A percentile compares a stretch with the other conserved stretches of the same genome.
Evolutionary conservation across 2,888 invertebrate genomes (phyloP).

Genomic region (Coelinius sp.): DNA sequence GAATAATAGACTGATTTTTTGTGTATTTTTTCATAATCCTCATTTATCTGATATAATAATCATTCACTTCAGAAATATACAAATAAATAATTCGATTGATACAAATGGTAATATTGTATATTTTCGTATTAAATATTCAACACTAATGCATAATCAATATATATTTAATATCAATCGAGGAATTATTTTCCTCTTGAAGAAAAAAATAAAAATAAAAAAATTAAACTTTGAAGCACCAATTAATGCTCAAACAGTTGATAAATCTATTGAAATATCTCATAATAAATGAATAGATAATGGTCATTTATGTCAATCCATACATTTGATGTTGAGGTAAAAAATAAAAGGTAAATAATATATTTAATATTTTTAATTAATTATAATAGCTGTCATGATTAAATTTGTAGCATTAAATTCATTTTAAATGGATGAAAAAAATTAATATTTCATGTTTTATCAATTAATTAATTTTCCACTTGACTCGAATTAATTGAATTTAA

Average conservation of each 20-base stretch:
- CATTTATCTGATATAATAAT: neutral
- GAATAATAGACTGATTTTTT: constrained; percentile 21
- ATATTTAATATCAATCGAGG: constrained; percentile 25
- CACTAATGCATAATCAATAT: neutral
- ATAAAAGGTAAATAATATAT: neutral
- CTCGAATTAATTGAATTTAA: too few species aligned
- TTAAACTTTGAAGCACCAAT: constrained; percentile 14
- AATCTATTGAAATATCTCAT: constrained; percentile 49
- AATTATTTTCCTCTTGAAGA: neutral
- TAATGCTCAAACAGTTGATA: constrained; percentile 46
- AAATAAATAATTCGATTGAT: constrained; percentile 37
- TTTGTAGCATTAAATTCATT: neutral
- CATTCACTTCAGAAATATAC: constrained; percentile 23
- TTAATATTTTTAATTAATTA: neutral
- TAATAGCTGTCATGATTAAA: neutral
- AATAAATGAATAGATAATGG: constrained; percentile 62
- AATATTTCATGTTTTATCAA: neutral
- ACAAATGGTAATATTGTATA: constrained; percentile 42
- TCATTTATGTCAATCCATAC: constrained; percentile 31
- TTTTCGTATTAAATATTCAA: constrained; percentile 44
- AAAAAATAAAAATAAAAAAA: constrained; percentile 19
- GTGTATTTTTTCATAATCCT: constrained; percentile 5
- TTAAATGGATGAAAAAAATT: neutral
- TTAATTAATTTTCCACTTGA: neutral
- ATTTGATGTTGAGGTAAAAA: neutral